phyloP scores from a whole-genome alignment of 2,888 invertebrate species.

The Prosopocoilus inquinatus region DNA sequence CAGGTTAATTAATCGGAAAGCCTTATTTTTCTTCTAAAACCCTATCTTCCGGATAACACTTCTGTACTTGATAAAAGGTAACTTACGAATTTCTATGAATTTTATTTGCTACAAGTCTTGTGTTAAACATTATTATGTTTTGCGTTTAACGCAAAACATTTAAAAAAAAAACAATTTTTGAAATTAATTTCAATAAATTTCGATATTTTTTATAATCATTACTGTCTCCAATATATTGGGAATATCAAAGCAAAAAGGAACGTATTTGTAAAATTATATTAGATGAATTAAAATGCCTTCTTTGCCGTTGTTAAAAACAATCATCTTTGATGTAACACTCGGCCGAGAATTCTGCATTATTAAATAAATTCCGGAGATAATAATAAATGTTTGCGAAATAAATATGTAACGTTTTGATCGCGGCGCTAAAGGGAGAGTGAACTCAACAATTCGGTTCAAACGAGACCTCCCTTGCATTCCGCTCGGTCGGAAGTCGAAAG shows the following conservation, averaged over 20 bases:
- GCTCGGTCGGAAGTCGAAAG: conserved; percentile 44
- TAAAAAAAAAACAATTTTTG: no score
- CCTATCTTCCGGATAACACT: no score
- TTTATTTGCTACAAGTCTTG: no score
- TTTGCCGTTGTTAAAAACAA: conserved; percentile 10
- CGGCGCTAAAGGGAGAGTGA: conserved; percentile 4
- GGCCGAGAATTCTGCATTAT: conserved; percentile 9
- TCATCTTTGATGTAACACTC: conserved; percentile 10
- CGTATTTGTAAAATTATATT: neutral
- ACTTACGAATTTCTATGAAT: no score
- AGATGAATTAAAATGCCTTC: conserved; percentile 9
- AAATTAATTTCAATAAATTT: no score
- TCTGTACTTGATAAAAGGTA: no score
- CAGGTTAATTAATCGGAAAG: no score
- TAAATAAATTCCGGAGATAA: conserved; percentile 14
- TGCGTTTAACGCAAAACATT: no score
- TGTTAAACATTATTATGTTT: no score
- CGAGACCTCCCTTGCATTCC: conserved; percentile 39
- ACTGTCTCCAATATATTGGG: neutral
- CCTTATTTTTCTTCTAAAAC: no score
- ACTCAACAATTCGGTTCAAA: conserved; percentile 24
- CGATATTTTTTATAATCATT: no score
- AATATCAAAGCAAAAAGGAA: neutral
- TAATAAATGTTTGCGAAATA: conserved; percentile 11
- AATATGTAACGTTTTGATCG: conserved; percentile 14